Percentiles rank a stretch among this genome's conserved stretches.
Evolutionary conservation across 1,140 invertebrate species (phyloP).

Genomic region (Leptinotarsa undecemlineata): DNA sequence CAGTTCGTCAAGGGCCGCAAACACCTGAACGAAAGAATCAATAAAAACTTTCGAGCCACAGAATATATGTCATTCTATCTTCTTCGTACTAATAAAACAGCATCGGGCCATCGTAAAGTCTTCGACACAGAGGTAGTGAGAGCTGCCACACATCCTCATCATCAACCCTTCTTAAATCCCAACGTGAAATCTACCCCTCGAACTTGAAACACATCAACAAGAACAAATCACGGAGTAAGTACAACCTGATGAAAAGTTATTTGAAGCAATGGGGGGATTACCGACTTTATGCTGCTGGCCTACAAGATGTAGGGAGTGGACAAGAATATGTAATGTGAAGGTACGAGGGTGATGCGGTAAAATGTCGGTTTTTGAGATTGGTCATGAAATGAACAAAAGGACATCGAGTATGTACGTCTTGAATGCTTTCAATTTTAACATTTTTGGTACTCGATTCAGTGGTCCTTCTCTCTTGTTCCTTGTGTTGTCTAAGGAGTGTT

Average conservation of each 20-base stretch:
- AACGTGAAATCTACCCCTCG: constrained; percentile 41
- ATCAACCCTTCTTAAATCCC: constrained; percentile 44
- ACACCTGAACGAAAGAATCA: no score
- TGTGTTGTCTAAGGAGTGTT: no score
- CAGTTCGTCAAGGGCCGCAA: no score
- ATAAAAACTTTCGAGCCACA: no score
- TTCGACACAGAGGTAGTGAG: not conserved
- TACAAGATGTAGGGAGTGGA: constrained; percentile 5
- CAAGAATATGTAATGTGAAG: not conserved
- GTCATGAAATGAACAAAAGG: no score
- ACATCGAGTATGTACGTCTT: no score
- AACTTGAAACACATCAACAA: constrained; percentile 52
- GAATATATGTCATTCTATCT: not conserved
- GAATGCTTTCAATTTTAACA: no score
- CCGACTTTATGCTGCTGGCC: constrained; percentile 10
- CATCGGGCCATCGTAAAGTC: not conserved
- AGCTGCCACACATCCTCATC: constrained; percentile 47
- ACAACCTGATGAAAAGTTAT: constrained; percentile 50
- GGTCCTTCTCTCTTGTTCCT: no score
- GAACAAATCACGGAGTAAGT: constrained; percentile 51
- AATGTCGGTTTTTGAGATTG: no score
- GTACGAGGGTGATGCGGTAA: not conserved
- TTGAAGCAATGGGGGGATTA: constrained; percentile 35
- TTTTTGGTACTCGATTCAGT: no score
- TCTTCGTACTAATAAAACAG: constrained; percentile 6